phyloP scores from a whole-genome alignment of 2,797 vertebrate genomes.

The Leuciscus waleckii region DNA sequence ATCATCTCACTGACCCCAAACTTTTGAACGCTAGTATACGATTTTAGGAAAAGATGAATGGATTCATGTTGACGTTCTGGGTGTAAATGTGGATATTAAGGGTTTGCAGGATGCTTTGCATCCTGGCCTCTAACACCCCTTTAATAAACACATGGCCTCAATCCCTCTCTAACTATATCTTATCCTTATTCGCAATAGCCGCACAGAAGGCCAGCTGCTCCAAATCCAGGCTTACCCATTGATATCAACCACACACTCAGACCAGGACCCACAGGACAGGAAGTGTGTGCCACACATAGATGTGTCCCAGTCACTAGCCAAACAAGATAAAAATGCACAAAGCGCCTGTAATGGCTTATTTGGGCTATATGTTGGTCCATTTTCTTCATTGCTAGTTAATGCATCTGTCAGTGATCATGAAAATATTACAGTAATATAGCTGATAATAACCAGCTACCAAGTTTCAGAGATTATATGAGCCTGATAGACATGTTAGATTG shows the following conservation, averaged over 20 bases:
- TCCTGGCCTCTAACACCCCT: slow-evolving; percentile 52
- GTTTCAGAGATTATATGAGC: not conserved
- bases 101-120: slow-evolving; percentile 48
- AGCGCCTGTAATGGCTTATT: not conserved
- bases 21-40: not conserved
- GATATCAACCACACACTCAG: slow-evolving; percentile 57
- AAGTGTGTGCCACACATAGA: slow-evolving; percentile 58
- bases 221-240: slow-evolving; percentile 66
- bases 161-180: slow-evolving; percentile 66
- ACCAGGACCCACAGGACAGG: slow-evolving; percentile 45
- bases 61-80: slow-evolving; percentile 4
- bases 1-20: not conserved
- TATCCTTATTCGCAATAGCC: slow-evolving; percentile 54
- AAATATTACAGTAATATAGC: not conserved
- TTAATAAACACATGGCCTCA: slow-evolving; percentile 65
- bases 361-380: not conserved
- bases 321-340: slow-evolving; percentile 5
- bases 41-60: not conserved
- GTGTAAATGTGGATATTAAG: slow-evolving; percentile 14
- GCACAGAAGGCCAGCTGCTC: slow-evolving; percentile 65
- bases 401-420: not conserved
- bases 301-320: not conserved
- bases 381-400: slow-evolving; percentile 4
- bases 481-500: not conserved
- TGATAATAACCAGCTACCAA: not conserved